Evolutionary conservation across 2,113 vertebrate genomes (phyloP).

Genomic region (Thamnaconus septentrionalis): DNA sequence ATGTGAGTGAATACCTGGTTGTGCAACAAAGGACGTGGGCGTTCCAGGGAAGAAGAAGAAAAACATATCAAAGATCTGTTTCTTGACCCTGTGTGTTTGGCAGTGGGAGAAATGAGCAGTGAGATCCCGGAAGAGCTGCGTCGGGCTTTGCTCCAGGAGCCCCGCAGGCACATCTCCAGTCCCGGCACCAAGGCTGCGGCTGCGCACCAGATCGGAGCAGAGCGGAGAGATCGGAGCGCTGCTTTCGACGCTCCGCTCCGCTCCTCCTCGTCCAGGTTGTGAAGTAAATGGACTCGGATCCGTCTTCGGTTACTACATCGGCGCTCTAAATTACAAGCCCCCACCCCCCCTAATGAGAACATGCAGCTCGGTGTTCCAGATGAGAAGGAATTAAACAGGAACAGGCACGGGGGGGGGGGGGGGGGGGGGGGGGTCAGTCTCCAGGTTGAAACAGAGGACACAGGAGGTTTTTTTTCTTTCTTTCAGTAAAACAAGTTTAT

Average conservation of each 20-base stretch:
- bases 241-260: constrained; percentile 5
- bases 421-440: too few species aligned
- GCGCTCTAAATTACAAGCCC: not conserved
- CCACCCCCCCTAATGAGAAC: not conserved
- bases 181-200: constrained; percentile 50
- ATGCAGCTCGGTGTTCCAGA: not conserved
- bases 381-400: not conserved
- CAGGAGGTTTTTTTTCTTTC: too few species aligned
- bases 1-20: constrained; percentile 35
- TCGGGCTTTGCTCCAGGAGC: constrained; percentile 44
- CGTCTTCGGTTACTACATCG: not conserved
- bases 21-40: constrained; percentile 52
- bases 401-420: not conserved
- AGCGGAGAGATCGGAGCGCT: constrained; percentile 8
- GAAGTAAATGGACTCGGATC: not conserved
- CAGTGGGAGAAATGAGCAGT: constrained; percentile 45
- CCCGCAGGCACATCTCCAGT: constrained; percentile 62
- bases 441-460: not conserved
- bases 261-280: too few species aligned
- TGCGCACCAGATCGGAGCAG: constrained; percentile 31
- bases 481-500: constrained; percentile 65
- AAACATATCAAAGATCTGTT: too few species aligned
- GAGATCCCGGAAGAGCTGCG: constrained; percentile 55
- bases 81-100: constrained; percentile 43
- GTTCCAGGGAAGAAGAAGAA: constrained; percentile 15